Conservation (phyloP, 2,888 invertebrate genomes). For the Eubasilissa splendida region DNA sequence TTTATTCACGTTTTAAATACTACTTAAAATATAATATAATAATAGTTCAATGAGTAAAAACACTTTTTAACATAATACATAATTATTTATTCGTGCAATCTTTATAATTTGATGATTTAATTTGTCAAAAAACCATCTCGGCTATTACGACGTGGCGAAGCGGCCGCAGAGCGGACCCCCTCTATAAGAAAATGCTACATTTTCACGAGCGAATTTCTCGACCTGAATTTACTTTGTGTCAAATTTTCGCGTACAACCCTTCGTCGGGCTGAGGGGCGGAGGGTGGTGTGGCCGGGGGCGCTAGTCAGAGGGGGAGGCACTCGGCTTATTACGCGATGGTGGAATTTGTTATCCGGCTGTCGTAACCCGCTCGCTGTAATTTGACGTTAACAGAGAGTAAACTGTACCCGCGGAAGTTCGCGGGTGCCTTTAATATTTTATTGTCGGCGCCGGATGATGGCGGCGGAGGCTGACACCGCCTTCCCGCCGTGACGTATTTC, state of each 20-base stretch:
- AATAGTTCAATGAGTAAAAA: too few species aligned
- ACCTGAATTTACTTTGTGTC: slow-evolving; percentile 56
- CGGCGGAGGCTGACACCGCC: slow-evolving; percentile 19
- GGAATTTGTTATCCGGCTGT: slow-evolving; percentile 54
- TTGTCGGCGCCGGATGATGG: slow-evolving; percentile 47
- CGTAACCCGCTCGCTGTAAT: slow-evolving; percentile 56
- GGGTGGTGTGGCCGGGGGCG: too few species aligned
- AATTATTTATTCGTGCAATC: not conserved
- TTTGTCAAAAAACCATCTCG: slow-evolving; percentile 36
- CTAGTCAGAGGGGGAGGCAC: not conserved
- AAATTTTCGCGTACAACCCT: slow-evolving; percentile 52
- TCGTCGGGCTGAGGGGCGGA: not conserved
- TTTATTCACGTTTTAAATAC: too few species aligned
- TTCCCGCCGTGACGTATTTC: slow-evolving; percentile 50
- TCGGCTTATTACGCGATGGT: slow-evolving; percentile 43
- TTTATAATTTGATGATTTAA: slow-evolving; percentile 14
- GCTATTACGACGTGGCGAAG: slow-evolving; percentile 54
- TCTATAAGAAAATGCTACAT: slow-evolving; percentile 21
- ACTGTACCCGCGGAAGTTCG: slow-evolving; percentile 48
- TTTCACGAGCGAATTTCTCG: slow-evolving; percentile 32
- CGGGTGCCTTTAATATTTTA: slow-evolving; percentile 57
- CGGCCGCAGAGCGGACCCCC: slow-evolving; percentile 39
- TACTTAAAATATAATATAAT: too few species aligned
- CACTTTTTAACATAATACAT: too few species aligned
- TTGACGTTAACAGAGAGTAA: slow-evolving; percentile 58